These are phyloP conservation scores for Potorous gilbertii DNA, from an alignment of 2,797 vertebrate species.

Conservation along the genomic window DNA sequence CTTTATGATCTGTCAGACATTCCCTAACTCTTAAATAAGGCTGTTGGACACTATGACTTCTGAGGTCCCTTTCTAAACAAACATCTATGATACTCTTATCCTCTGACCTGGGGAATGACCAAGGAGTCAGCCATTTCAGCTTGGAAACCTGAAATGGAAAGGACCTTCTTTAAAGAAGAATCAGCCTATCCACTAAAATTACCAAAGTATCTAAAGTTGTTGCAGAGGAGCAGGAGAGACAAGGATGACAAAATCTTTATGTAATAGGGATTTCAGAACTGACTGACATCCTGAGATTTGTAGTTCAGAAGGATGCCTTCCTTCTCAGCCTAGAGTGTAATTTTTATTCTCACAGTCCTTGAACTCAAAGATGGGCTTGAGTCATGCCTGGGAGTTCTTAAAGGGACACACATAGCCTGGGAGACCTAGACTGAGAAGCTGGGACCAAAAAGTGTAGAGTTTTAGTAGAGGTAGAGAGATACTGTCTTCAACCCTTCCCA, in stretches of 20 bases:
- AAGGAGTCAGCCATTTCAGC: neutral
- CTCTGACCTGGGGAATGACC: neutral
- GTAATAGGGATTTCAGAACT: neutral
- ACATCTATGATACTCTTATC: neutral
- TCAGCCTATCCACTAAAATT: constrained; percentile 15
- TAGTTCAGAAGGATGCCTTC: neutral
- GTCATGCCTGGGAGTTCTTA: neutral
- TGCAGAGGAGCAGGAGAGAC: neutral
- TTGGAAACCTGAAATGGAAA: neutral
- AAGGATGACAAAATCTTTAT: neutral
- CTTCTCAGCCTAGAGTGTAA: neutral
- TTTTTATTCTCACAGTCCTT: neutral
- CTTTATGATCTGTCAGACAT: neutral
- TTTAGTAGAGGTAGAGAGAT: neutral
- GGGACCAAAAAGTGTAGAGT: neutral
- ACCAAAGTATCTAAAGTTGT: constrained; percentile 6
- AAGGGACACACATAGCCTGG: neutral
- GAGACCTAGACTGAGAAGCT: neutral
- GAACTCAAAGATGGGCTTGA: neutral
- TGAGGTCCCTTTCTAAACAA: neutral
- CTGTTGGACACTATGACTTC: neutral
- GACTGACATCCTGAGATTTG: neutral
- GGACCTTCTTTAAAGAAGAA: neutral
- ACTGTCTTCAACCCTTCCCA: neutral
- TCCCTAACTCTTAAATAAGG: neutral